Conservation (phyloP, 2,797 vertebrate genomes). For the Enteromius viviparus region DNA sequence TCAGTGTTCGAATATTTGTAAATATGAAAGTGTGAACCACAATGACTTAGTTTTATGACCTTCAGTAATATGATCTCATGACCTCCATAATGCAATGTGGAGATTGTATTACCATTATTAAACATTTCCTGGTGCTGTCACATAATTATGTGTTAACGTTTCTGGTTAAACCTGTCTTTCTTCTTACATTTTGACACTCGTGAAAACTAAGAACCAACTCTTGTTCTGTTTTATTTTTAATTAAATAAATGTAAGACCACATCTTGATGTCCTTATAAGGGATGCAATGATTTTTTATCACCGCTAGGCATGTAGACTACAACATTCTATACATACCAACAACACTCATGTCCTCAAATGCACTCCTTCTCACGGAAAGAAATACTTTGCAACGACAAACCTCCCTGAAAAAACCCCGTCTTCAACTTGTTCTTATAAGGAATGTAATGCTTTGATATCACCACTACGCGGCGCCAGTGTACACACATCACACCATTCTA, state of each 20-base stretch:
- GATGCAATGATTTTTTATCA: not conserved
- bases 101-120: slow-evolving; percentile 17
- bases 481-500: not conserved
- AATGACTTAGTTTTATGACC: not conserved
- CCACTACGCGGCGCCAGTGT: not conserved
- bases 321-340: not conserved
- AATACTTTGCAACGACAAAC: not conserved
- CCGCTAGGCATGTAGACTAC: not conserved
- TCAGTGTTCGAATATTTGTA: not conserved
- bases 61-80: slow-evolving; percentile 3
- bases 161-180: slow-evolving; percentile 20
- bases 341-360: not conserved
- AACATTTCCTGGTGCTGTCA: slow-evolving; percentile 18
- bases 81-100: not conserved
- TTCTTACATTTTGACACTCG: not conserved
- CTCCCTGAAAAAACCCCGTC: not conserved
- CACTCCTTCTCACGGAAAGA: not conserved
- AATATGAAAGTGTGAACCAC: not conserved
- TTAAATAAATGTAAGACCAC: not conserved
- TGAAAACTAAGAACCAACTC: not conserved
- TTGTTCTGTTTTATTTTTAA: not conserved
- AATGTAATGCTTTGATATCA: not conserved
- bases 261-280: not conserved
- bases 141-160: not conserved
- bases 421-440: not conserved